Conservation (phyloP, 2,113 vertebrate species). For the Nansenia antarctica region DNA sequence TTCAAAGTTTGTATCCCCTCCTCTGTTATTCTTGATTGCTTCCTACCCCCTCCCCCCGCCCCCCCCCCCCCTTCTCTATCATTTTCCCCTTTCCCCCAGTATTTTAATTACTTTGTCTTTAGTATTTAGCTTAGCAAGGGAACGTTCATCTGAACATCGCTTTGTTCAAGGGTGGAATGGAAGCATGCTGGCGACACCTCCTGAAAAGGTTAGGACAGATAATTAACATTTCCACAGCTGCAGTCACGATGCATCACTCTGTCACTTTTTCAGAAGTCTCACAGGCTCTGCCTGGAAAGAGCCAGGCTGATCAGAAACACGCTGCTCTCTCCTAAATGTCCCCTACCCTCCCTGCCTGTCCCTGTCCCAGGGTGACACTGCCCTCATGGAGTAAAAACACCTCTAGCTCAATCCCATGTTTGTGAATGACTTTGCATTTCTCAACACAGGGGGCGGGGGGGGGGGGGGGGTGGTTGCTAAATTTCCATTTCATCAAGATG, state of each 20-base stretch:
- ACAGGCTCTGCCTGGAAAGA: conserved; percentile 12
- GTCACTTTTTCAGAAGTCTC: conserved; percentile 25
- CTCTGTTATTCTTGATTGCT: conserved; percentile 12
- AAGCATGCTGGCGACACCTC: conserved; percentile 18
- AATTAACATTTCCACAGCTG: conserved; percentile 34
- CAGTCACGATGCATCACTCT: conserved; percentile 29
- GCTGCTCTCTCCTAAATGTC: conserved; percentile 4
- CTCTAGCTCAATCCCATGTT: conserved; percentile 16
- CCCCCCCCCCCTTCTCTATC: background rate
- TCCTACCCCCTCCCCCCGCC: background rate
- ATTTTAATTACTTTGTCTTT: conserved; percentile 31
- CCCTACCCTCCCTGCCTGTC: conserved; percentile 12
- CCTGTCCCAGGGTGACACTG: background rate
- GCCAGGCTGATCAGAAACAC: conserved; percentile 5
- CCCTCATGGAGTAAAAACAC: background rate
- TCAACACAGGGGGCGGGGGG: conserved; percentile 18
- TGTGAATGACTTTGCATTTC: conserved; percentile 19
- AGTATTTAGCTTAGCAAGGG: conserved; percentile 21
- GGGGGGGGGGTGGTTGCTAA: conserved; percentile 32
- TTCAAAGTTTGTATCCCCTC: conserved; percentile 41
- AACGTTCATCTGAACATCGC: background rate
- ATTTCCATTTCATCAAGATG: conserved; percentile 57
- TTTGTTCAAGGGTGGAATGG: conserved; percentile 24
- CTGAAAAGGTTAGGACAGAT: conserved; percentile 36
- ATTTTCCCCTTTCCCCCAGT: background rate